Base-by-base conservation (phyloP, 2,888 invertebrate species). In the Melanargia galathea region DNA sequence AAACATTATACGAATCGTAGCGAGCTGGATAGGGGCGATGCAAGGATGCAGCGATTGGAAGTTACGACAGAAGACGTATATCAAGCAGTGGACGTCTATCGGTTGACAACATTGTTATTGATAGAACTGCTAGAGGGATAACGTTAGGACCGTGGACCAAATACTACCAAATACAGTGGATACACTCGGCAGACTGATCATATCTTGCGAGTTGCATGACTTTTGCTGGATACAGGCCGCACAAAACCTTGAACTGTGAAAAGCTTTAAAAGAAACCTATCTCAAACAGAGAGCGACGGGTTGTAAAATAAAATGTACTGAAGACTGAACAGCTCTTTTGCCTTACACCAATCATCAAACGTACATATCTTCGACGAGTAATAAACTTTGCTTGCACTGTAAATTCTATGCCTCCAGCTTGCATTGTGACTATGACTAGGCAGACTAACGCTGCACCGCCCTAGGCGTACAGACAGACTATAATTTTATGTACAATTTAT, bases 301-400 rank as follows among this genome's bases (percentile, higher is more conserved):
- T n/a, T n/a, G n/a, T n/a, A n/a, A n/a, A n/a, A n/a, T n/a, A n/a
- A n/a, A n/a, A n/a, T n/a, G n/a, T 30, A 30, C 1, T 43, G 1
- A 43, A 1, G 3, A 1, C 18, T 0, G 18, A 16, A 35, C n/a
- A 61, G 11, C 24, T 22, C 67, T 63, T 58, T n/a, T 70, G 24
- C 18, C 70, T 73, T 71, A 62, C 10, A 65, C 76, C 75, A 62
- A 38, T 46, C 68, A 59, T 60, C 45, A 69, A 63, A 68, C 67
- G 68, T 66, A 75, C 72, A 76, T 75, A 80, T 75, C 74, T 77
- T 71, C 73, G 70, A 70, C 73, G 64, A 70, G 85, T 78, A 84
- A 86, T 86, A 87, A 86, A 86, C 77, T 82, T 79, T 80, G 76
- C 80, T 76, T 75, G 80, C 80, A 75, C 75, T 74, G 77, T 83